Evolutionary conservation across 2,888 invertebrate species (phyloP).

Genomic region (Lasioglossum figueresi): DNA sequence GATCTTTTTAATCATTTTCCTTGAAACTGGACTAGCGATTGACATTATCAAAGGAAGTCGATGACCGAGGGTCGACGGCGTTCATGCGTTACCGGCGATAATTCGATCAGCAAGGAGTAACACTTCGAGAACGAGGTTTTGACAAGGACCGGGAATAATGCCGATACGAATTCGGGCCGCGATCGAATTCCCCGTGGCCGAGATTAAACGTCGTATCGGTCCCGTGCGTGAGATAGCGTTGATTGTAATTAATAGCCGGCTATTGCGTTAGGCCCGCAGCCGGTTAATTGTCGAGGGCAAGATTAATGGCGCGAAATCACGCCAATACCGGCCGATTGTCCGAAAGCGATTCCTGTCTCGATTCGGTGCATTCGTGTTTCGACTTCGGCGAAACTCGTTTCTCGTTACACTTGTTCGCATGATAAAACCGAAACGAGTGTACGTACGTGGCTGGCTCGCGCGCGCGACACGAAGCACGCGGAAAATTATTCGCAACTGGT

Average conservation of each 20-base stretch:
- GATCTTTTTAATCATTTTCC: not conserved
- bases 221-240: conserved; percentile 78
- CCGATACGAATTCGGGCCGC: conserved; percentile 12
- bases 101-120: not conserved
- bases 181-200: conserved; percentile 27
- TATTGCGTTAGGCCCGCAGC: conserved; percentile 72
- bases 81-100: not conserved
- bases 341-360: conserved; percentile 56
- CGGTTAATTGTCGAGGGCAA: conserved; percentile 80
- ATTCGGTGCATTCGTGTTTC: conserved; percentile 42
- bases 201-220: conserved; percentile 74
- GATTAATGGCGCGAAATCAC: conserved; percentile 80
- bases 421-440: conserved; percentile 40
- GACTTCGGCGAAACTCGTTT: conserved; percentile 49
- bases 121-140: not conserved
- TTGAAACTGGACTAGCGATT: not conserved
- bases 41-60: not conserved
- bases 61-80: not conserved
- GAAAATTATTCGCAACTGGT: conserved; percentile 54
- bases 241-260: conserved; percentile 83
- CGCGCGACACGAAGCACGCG: conserved; percentile 8
- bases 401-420: conserved; percentile 48
- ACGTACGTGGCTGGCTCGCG: not conserved
- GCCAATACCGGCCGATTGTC: conserved; percentile 73
- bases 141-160: not conserved